Conservation (phyloP, 2,797 vertebrate genomes). For the Channallabes apus region DNA sequence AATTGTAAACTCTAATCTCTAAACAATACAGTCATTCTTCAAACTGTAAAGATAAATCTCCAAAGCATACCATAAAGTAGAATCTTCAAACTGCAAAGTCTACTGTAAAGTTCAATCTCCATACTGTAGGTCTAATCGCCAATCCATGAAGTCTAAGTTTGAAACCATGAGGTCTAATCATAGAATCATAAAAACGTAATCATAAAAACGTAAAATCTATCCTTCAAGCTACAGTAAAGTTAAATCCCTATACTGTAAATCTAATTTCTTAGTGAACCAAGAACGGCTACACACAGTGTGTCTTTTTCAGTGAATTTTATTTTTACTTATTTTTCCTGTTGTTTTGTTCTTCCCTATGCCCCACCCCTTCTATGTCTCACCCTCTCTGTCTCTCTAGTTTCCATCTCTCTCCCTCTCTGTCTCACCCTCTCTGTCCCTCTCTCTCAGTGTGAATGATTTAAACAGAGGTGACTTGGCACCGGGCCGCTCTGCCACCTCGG, state of each 20-base stretch:
- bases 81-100: neutral
- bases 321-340: neutral
- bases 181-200: too few relatives aligned
- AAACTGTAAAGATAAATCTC: too few relatives aligned
- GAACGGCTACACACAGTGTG: neutral
- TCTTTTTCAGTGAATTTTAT: neutral
- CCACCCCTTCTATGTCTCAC: neutral
- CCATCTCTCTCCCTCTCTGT: conserved; percentile 22
- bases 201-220: too few relatives aligned
- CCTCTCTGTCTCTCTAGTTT: neutral
- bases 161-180: neutral
- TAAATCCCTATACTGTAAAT: too few relatives aligned
- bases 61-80: neutral
- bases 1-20: neutral
- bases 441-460: conserved; percentile 59
- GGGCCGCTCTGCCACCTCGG: conserved; percentile 48
- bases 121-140: neutral
- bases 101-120: neutral
- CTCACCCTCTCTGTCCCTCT: conserved; percentile 26
- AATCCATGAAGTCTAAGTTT: neutral
- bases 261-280: neutral
- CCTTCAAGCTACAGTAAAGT: neutral
- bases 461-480: conserved; percentile 58
- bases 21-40: too few relatives aligned
- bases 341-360: neutral